These are phyloP conservation scores for Chouioia cunea DNA, from an alignment of 2,888 invertebrate genomes.

Conservation along the genomic window DNA sequence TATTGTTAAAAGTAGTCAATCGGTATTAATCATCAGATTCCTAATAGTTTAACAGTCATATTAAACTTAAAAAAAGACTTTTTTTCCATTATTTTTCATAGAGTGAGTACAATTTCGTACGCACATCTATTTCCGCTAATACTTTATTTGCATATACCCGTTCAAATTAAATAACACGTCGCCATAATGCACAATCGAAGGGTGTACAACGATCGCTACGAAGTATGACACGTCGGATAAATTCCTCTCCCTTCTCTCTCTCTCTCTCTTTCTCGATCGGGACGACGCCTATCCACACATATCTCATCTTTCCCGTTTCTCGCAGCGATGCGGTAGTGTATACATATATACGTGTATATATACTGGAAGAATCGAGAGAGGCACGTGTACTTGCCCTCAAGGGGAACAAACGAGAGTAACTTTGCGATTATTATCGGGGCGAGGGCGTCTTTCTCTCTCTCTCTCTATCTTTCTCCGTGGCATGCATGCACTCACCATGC, in stretches of 20 bases:
- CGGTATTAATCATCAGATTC: too few species aligned
- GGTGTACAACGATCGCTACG: background rate
- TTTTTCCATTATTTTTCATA: too few species aligned
- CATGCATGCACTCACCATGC: too few species aligned
- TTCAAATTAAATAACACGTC: background rate
- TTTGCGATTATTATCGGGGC: constrained; percentile 39
- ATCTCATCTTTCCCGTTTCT: constrained; percentile 20
- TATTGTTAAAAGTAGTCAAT: too few species aligned
- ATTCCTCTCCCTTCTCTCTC: constrained; percentile 13
- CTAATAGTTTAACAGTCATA: too few species aligned
- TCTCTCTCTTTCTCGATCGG: constrained; percentile 10
- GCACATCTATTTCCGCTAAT: too few species aligned
- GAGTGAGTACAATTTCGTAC: too few species aligned
- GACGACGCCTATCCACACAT: constrained; percentile 18
- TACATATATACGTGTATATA: constrained; percentile 4
- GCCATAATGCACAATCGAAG: constrained; percentile 13
- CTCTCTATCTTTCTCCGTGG: constrained; percentile 37
- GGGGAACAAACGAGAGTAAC: constrained; percentile 35
- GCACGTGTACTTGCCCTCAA: background rate
- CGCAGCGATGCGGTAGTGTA: constrained; percentile 14
- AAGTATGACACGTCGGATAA: constrained; percentile 12
- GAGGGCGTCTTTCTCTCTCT: constrained; percentile 36
- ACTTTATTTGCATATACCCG: too few species aligned
- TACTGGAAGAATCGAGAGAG: background rate
- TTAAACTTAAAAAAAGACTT: too few species aligned